Evolutionary conservation across 1,140 invertebrate species (phyloP).

Genomic region (Formica selysi): DNA sequence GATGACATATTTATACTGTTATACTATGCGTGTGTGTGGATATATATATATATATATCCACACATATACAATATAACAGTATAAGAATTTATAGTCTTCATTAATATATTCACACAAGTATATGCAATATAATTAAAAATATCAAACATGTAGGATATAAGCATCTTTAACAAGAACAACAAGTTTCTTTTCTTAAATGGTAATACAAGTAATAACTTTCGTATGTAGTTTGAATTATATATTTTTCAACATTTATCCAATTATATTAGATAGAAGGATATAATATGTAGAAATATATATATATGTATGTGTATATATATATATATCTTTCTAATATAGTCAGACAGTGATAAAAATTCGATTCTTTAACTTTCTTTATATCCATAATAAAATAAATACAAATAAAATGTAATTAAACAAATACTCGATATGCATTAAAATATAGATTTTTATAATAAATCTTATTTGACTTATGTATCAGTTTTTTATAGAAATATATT

Average conservation of each 20-base stretch:
- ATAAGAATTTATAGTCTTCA: too few relatives aligned
- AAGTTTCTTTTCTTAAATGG: too few relatives aligned
- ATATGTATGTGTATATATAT: too few relatives aligned
- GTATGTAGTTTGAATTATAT: background rate
- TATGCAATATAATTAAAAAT: too few relatives aligned
- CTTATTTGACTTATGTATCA: constrained; percentile 14
- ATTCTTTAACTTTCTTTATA: background rate
- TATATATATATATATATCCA: background rate
- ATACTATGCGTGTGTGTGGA: background rate
- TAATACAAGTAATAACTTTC: background rate
- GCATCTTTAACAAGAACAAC: too few relatives aligned
- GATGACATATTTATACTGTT: background rate
- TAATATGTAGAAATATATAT: too few relatives aligned
- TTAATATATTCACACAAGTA: too few relatives aligned
- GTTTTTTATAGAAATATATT: constrained; percentile 29
- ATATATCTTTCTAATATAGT: too few relatives aligned
- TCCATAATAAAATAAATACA: background rate
- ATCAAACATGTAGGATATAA: too few relatives aligned
- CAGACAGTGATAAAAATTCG: background rate
- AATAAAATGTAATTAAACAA: background rate
- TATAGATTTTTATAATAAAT: background rate
- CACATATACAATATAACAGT: too few relatives aligned
- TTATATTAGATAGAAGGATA: too few relatives aligned
- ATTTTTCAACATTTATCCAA: background rate
- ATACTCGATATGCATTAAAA: background rate